Evolutionary conservation across 2,888 invertebrate species (phyloP).

Genomic region (Schizaphis graminum): DNA sequence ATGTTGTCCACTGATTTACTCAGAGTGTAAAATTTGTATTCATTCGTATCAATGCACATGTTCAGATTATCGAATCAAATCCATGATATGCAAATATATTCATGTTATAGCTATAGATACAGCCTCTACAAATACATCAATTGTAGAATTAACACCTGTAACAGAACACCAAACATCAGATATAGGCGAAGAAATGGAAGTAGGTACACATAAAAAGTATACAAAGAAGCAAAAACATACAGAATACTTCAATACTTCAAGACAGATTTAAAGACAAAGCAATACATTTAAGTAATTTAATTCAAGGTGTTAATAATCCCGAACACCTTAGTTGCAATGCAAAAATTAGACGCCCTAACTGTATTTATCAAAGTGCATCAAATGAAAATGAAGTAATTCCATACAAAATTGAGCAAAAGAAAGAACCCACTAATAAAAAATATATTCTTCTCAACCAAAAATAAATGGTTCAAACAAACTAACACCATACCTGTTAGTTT

Average conservation of each 20-base stretch:
- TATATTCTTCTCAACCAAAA: slow-evolving; percentile 23
- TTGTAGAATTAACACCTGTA: not conserved
- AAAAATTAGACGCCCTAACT: not conserved
- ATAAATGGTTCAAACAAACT: slow-evolving; percentile 11
- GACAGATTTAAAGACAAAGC: not conserved
- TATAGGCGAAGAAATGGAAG: slow-evolving; percentile 9
- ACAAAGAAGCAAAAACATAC: not conserved
- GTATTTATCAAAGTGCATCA: not conserved
- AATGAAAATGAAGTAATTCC: not conserved
- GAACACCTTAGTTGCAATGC: not conserved
- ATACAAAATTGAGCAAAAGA: not conserved
- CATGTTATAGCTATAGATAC: too few species aligned
- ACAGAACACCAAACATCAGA: not conserved
- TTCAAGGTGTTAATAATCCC: not conserved
- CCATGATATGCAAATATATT: too few species aligned
- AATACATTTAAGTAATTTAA: not conserved
- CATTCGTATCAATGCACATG: too few species aligned
- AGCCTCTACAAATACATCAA: not conserved
- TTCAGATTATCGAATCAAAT: too few species aligned
- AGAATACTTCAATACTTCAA: too few species aligned
- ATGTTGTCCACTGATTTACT: too few species aligned
- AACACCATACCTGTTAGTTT: not conserved
- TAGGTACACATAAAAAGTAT: too few species aligned
- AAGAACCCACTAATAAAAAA: not conserved
- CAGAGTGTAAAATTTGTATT: too few species aligned